Evolutionary conservation across 2,888 invertebrate species (phyloP), one percentile per base, ranked within the genome.

Genomic region (Dysmachus trigonus): DNA sequence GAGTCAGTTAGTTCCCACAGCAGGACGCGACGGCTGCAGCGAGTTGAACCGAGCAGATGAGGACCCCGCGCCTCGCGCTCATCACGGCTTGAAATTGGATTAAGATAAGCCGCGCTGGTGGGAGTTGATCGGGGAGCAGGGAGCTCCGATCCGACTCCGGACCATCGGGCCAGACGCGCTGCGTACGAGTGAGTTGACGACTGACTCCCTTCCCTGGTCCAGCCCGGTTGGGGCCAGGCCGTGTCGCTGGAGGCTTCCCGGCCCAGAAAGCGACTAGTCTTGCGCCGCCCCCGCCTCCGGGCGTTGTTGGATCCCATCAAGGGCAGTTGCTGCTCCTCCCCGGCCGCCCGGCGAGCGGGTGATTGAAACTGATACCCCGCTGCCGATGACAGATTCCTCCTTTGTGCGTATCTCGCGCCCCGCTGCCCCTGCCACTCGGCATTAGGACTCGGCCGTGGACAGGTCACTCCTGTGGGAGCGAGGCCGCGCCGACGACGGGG

Each of bases 11-110:
- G 81, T 79, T 47, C 51, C 27, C 30, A 27, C 51, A n/a, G 47
- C 18, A 22, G 62, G 62, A 62, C 30, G 51, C 41, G 38, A 18
- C 10, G 38, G 7, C 10, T 79, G 31, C 62, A 62, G 62, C 53
- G 4, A 10, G 41, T 8, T 41, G 41, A 5, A 41, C 7, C 10
- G 47, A 18, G 8, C 47, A 79, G 47, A 47, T 79, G 79, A 79
- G 10, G 51, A 30, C 27, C 22, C 33, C 51, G 74, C 51, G 31
- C 8, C 41, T 47, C 82, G 72, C 76, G 84, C 79, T 72, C 86
- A 87, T 87, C 47, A 76, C 83, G 83, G 82, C 77, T 86, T 84
- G 72, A 87, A 87, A 87, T 86, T 87, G 86, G 87, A 87, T 87
- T 87, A 86, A 87, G 87, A 87, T 87, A 87, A 87, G 77, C 72